Percentiles rank a stretch among this genome's conserved stretches.
Conservation (phyloP, 2,797 vertebrate species). For the Labeo calbasu region DNA sequence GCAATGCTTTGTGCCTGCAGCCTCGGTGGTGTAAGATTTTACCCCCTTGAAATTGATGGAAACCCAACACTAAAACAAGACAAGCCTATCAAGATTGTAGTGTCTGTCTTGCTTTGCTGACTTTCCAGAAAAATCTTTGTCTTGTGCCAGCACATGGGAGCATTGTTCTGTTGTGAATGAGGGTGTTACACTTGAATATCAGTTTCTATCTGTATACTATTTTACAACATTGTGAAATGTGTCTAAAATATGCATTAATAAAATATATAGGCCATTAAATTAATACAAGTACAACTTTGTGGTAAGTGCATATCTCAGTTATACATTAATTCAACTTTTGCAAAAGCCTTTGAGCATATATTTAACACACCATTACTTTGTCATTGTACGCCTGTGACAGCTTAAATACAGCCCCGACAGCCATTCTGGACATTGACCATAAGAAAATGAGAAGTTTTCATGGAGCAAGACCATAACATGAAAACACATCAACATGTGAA, state of each 20-base stretch:
- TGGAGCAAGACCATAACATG: slow-evolving; percentile 48
- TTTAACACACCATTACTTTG: slow-evolving; percentile 49
- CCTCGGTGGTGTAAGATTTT: slow-evolving; percentile 66
- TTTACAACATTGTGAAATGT: neutral
- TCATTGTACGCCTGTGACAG: slow-evolving; percentile 43
- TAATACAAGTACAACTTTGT: neutral
- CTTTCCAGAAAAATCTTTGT: slow-evolving; percentile 40
- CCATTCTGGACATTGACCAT: slow-evolving; percentile 36
- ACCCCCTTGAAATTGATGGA: slow-evolving; percentile 63
- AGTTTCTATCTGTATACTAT: neutral
- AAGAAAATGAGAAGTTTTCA: slow-evolving; percentile 53
- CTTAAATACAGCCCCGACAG: slow-evolving; percentile 37
- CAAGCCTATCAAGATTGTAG: slow-evolving; percentile 65
- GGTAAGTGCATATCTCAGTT: slow-evolving; percentile 9
- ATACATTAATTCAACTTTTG: slow-evolving; percentile 17
- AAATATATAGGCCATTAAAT: neutral
- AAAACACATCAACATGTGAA: slow-evolving; percentile 56
- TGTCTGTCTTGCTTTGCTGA: slow-evolving; percentile 47
- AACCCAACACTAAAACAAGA: slow-evolving; percentile 66
- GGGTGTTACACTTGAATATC: slow-evolving; percentile 5
- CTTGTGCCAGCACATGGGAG: slow-evolving; percentile 30
- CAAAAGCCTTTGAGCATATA: slow-evolving; percentile 38
- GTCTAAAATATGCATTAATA: neutral
- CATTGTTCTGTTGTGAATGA: slow-evolving; percentile 21
- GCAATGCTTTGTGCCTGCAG: slow-evolving; percentile 66